Base-by-base conservation (phyloP, 2,888 invertebrate genomes). In the Hirtodrosophila histrioides region DNA sequence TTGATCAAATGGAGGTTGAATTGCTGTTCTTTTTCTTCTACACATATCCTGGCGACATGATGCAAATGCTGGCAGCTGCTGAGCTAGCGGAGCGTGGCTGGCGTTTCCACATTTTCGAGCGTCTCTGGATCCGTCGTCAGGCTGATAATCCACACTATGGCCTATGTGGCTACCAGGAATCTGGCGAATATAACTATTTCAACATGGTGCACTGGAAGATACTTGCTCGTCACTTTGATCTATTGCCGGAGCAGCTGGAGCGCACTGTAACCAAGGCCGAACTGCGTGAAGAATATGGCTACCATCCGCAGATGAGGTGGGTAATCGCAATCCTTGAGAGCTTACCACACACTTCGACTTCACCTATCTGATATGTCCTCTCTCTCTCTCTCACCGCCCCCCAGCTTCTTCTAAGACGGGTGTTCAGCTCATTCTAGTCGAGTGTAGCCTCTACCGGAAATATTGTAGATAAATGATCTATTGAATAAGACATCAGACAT, bases 1-100 rank as follows among this genome's bases (percentile, higher is more conserved):
- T 68, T 0, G 63, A 65, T 7, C 57, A 85, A 44, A 80, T 85
- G 87, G 45, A 72, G 9, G 56, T 17, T 17, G 84, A 85, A 45
- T 39, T 78, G 8, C 17, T 85, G 4, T 85, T 85, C 44, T 78
- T 50, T 29, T 80, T 72, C 35, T 85, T 85, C 36, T 86, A 85
- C n/a, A 72, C 44, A 2, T 78, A 64, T 60, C 69, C 87, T 0
- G 69, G 71, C 3, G 84, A 85, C 33, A 74, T 86, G 82, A 66
- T 85, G 87, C 84, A 85, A 58, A 35, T 85, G 85, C 17, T 85
- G 31, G 55, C 80, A 0, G 87, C 84, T 0, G 87, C 84, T 0
- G 82, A 86, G 23, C 43, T 85, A 35, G 75, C 73, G 3, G 71
- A 85, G 10, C 85, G 84, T 0, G 68, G 66, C 33, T 85, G 84